These are phyloP conservation scores for Smittia sp. DNA, from an alignment of 2,888 invertebrate genomes.

Conservation along the genomic window DNA sequence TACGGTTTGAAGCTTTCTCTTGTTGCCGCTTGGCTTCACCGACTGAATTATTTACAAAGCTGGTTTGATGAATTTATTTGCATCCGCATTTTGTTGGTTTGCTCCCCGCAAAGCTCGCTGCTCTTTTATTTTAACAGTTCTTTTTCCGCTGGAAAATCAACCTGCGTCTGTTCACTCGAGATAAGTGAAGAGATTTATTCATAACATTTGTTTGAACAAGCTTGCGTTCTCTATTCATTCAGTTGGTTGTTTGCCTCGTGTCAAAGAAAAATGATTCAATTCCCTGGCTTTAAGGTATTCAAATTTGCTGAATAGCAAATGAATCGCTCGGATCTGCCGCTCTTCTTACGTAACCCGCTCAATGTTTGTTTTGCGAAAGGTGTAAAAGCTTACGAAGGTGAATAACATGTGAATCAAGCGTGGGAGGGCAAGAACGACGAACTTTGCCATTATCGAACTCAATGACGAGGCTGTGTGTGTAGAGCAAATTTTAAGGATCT, in stretches of 20 bases:
- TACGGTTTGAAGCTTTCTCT: neutral
- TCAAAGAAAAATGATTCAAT: slow-evolving; percentile 1
- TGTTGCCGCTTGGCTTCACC: neutral
- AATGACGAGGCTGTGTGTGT: neutral
- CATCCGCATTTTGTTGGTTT: neutral
- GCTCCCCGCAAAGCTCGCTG: neutral
- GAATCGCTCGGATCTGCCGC: neutral
- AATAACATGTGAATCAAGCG: neutral
- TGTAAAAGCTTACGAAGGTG: neutral
- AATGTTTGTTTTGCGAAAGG: neutral
- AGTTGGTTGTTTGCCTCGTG: neutral
- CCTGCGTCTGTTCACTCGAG: neutral
- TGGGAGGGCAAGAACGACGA: neutral
- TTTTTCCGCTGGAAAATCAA: neutral
- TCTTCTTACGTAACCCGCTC: neutral
- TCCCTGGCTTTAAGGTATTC: neutral
- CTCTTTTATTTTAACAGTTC: neutral
- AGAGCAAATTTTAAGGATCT: neutral
- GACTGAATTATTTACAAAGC: slow-evolving; percentile 12
- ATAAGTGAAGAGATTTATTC: slow-evolving; percentile 1
- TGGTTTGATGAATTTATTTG: slow-evolving; percentile 27
- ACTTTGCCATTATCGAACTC: neutral
- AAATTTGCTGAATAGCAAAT: neutral
- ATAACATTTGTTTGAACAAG: neutral
- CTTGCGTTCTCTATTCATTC: neutral